Conservation (phyloP, 2,113 vertebrate species). For the Syngnathoides biaculeatus region DNA sequence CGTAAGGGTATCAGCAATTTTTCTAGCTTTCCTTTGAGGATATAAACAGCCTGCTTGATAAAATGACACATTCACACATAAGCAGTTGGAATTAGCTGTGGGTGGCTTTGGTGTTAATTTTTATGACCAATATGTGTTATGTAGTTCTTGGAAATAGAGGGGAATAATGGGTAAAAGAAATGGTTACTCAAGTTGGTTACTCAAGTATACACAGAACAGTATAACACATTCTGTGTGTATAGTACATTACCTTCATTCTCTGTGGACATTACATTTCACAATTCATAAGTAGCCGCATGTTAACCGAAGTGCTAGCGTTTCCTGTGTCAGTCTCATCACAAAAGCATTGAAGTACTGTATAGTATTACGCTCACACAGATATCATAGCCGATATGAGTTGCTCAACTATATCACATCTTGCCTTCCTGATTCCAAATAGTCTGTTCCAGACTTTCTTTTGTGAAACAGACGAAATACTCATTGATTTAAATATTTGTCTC, state of each 20-base stretch:
- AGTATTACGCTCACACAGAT: not conserved
- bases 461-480: no score
- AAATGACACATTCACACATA: slow-evolving; percentile 9
- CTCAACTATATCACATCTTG: no score
- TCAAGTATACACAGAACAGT: slow-evolving; percentile 38
- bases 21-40: slow-evolving; percentile 16
- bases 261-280: slow-evolving; percentile 24
- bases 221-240: slow-evolving; percentile 30
- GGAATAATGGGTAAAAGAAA: slow-evolving; percentile 37
- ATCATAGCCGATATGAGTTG: no score
- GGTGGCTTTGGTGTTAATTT: not conserved
- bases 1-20: not conserved
- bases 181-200: slow-evolving; percentile 15
- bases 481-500: no score
- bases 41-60: slow-evolving; percentile 13
- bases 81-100: not conserved
- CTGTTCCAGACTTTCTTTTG: no score
- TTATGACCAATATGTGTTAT: not conserved
- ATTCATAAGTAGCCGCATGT: slow-evolving; percentile 53
- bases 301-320: slow-evolving; percentile 66
- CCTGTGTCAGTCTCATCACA: slow-evolving; percentile 52
- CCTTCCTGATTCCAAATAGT: no score
- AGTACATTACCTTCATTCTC: not conserved
- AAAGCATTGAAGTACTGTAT: slow-evolving; percentile 4
- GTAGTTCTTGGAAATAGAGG: not conserved